Percentiles rank a stretch among this genome's conserved stretches.
These are phyloP conservation scores for Argopecten irradians DNA, from an alignment of 1,140 invertebrate genomes.

Conservation along the genomic window DNA sequence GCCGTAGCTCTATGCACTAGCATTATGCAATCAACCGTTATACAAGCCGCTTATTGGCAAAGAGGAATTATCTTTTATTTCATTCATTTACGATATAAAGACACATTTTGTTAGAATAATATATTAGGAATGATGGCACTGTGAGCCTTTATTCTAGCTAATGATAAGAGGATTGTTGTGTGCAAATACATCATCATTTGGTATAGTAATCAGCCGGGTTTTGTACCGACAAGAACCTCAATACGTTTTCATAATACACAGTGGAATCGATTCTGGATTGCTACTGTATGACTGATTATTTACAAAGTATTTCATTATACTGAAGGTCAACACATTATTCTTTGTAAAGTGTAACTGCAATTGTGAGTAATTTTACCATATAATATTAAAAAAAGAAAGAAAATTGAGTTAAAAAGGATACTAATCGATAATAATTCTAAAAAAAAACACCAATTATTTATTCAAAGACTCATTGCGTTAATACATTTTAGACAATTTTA, in stretches of 20 bases:
- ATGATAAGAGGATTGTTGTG: slow-evolving; percentile 21
- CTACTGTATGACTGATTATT: neutral
- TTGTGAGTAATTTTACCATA: too few species aligned
- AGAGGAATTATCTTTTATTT: slow-evolving; percentile 10
- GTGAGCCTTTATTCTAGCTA: neutral
- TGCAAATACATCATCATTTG: slow-evolving; percentile 20
- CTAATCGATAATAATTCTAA: too few species aligned
- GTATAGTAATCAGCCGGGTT: neutral
- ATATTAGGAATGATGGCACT: neutral
- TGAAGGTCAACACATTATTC: too few species aligned
- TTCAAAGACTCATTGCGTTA: too few species aligned
- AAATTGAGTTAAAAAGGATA: too few species aligned
- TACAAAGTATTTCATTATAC: too few species aligned
- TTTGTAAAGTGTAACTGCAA: too few species aligned
- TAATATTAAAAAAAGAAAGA: too few species aligned
- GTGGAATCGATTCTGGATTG: neutral
- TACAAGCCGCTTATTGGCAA: neutral
- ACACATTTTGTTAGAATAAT: slow-evolving; percentile 1
- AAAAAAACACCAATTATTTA: too few species aligned
- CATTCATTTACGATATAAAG: slow-evolving; percentile 7
- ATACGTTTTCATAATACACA: neutral
- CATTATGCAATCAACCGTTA: neutral
- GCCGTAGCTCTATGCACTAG: neutral
- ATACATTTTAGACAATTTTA: neutral
- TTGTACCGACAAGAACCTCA: neutral